phyloP scores from a whole-genome alignment of 2,797 vertebrate species.

The Chaunax sp. region DNA sequence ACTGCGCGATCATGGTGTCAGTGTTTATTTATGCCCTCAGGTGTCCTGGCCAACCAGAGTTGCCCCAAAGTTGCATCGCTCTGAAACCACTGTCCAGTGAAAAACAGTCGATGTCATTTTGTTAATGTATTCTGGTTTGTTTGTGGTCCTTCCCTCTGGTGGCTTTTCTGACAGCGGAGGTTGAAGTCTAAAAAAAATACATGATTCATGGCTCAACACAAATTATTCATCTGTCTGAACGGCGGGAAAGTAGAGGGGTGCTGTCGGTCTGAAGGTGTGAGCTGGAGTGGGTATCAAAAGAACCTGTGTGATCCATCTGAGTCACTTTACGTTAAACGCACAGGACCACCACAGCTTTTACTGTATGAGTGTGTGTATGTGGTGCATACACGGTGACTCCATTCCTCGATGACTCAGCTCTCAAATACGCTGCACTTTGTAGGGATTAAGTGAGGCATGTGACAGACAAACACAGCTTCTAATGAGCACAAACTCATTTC shows the following conservation, averaged over 20 bases:
- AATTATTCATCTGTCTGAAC: no score
- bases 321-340: slow-evolving; percentile 51
- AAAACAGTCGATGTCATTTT: no score
- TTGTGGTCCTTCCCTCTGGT: no score
- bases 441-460: slow-evolving; percentile 51
- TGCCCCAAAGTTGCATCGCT: not conserved
- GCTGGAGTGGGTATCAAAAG: slow-evolving; percentile 34
- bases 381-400: slow-evolving; percentile 12
- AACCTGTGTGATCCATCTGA: slow-evolving; percentile 50
- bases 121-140: no score
- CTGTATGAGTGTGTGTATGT: slow-evolving; percentile 19
- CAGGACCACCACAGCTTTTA: slow-evolving; percentile 36
- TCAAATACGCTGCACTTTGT: slow-evolving; percentile 51
- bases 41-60: not conserved
- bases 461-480: slow-evolving; percentile 40
- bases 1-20: no score
- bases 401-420: slow-evolving; percentile 60
- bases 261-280: slow-evolving; percentile 25
- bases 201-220: no score
- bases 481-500: slow-evolving; percentile 40
- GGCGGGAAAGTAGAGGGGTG: no score
- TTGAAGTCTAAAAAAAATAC: no score
- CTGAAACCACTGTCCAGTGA: not conserved
- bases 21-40: not conserved
- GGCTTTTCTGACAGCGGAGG: no score